These are phyloP conservation scores for Megalopta genalis DNA, from an alignment of 1,140 invertebrate genomes.

Conservation along the genomic window DNA sequence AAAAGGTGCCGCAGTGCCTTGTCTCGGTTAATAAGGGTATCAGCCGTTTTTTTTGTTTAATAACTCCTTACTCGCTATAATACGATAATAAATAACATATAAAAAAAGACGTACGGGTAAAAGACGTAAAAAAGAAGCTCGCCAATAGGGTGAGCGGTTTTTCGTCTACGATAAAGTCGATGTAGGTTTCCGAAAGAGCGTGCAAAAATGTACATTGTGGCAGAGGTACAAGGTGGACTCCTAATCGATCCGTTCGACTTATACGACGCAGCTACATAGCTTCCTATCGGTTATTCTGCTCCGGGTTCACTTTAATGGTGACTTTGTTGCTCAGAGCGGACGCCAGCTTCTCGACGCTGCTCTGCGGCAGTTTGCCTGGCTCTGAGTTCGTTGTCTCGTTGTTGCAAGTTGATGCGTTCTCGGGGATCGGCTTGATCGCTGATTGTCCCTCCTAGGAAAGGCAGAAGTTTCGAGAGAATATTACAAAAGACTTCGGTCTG, in stretches of 20 bases:
- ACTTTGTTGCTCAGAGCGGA: constrained; percentile 75
- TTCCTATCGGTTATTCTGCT: constrained; percentile 74
- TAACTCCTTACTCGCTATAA: constrained; percentile 46
- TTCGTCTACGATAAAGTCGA: constrained; percentile 52
- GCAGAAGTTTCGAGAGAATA: too few species aligned
- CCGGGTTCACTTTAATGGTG: constrained; percentile 77
- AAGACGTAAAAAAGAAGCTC: constrained; percentile 58
- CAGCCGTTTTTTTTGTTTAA: constrained; percentile 33
- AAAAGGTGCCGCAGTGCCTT: constrained; percentile 52
- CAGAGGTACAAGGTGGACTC: constrained; percentile 54
- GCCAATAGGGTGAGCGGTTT: constrained; percentile 55
- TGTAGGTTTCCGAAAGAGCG: constrained; percentile 43
- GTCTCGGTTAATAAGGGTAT: constrained; percentile 52
- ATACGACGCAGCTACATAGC: constrained; percentile 19
- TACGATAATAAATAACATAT: constrained; percentile 67
- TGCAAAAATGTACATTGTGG: constrained; percentile 67
- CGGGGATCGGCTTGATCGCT: constrained; percentile 39
- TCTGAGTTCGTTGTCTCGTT: constrained; percentile 57
- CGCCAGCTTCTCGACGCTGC: constrained; percentile 74
- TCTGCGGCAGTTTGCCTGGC: constrained; percentile 59
- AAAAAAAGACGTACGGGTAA: constrained; percentile 59
- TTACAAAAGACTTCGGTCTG: too few species aligned
- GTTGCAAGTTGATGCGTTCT: constrained; percentile 39
- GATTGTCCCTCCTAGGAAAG: constrained; percentile 51
- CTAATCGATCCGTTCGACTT: constrained; percentile 42